Base-by-base conservation (phyloP, 1,140 invertebrate genomes). In the Sminthurinus signatus region DNA sequence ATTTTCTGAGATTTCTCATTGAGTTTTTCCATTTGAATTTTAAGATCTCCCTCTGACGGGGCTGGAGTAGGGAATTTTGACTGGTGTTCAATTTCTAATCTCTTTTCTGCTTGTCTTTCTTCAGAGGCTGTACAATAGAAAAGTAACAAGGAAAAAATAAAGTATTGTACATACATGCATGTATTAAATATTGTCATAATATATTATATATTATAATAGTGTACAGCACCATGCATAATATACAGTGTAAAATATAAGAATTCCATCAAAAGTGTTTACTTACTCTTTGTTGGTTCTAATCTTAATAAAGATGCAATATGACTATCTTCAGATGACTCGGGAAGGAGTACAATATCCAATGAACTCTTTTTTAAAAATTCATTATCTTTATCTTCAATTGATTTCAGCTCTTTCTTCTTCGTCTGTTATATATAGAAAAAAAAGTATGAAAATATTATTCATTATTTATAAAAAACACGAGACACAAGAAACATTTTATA, bases 311-410 rank as follows among this genome's bases (percentile, higher is more conserved):
- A 81, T 0, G 91, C 91, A 74, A 92, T 79, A 75, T 85, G 84
- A 52, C 82, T 79, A 73, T 95, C 92, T 65, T 92, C 87, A 66
- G 86, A 83, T 36, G 81, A 80, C 78, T 95, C 91, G 3, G 86
- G 84, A 1, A 94, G 76, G 19, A 95, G 78, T 43, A 81, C 76
- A 59, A 96, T 89, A 73, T 88, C 82, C 2, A 96, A 76, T 28
- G 88, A 88, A 44, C 83, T 85, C 75, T 87, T 93, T 54, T 84
- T 82, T 56, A 92, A 76, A n/a, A 95, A 77, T 28, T 81, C 76
- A 59, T 84, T 81, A 75, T 95, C 88, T 62, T 81, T 78, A 15
- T 81, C 80, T 73, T 85, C 80, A 65, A 82, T 79, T 27, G 80
- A 81, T 75, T 89, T 85, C 0, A 89, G 72, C 74, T 89, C 85